Evolutionary conservation across 2,797 vertebrate genomes (phyloP), one percentile per base, ranked within the genome.

Genomic region (Neosilurus hyrtlii): DNA sequence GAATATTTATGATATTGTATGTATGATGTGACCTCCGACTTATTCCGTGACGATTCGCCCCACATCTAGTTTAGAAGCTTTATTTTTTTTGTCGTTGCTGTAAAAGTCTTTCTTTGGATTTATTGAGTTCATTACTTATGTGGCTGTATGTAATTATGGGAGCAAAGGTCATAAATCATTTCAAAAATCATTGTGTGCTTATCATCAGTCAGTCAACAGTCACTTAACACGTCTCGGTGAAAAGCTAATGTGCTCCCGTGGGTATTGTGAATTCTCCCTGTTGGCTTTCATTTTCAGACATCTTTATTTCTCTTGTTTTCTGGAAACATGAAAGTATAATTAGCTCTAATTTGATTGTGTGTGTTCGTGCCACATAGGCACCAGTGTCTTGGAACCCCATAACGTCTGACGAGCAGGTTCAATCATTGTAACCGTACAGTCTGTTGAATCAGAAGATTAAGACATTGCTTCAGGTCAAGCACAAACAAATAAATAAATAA

Each of bases 131-230:
- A 54, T 90, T 94, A 95, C 94, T 94, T 94, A 93, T 92, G 93
- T 94, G 90, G 92, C 90, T 89, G 91, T 92, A 91, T 90, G 90
- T 92, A 93, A 94, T 93, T 91, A 90, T 86, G 88, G 90, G 90
- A 89, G 90, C 87, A 93, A 93, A 94, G 93, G 94, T 95, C 94
- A 93, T 90, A 90, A 93, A 94, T 92, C 91, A 94, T 94, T 92
- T 91, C 90, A 89, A 91, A 54, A 92, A 92, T 92, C 91, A 91
- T 93, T 93, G 92, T 91, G 90, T 89, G 88, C 90, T 92, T 91
- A 93, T 93, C 93, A 92, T 91, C 79, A 77, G 54, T 83, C 85
- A 83, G 75, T 82, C 85, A 90, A 90, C 91, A 92, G 91, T 90
- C 90, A 91, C 90, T 90, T 87, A 80, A 54, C 43, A 77, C 73